phyloP scores from a whole-genome alignment of 1,140 invertebrate genomes.

The Halictus rubicundus region DNA sequence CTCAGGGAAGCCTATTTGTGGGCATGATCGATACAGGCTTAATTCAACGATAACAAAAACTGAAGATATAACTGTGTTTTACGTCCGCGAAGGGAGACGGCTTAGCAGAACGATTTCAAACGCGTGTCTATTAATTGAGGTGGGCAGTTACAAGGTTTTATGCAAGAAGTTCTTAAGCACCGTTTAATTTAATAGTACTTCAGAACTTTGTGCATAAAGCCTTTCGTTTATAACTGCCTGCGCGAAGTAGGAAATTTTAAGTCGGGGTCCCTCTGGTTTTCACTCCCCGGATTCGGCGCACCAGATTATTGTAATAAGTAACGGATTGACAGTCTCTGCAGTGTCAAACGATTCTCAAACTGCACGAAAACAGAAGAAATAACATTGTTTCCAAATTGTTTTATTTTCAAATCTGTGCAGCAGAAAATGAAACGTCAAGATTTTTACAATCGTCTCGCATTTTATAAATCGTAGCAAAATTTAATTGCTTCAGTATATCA shows the following conservation, averaged over 20 bases:
- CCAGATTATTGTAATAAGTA: not conserved
- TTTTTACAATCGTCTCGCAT: too few relatives aligned
- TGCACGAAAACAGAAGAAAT: not conserved
- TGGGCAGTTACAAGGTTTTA: constrained; percentile 63
- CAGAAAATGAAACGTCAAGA: too few relatives aligned
- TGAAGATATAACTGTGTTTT: not conserved
- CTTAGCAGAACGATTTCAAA: constrained; percentile 52
- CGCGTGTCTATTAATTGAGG: constrained; percentile 63
- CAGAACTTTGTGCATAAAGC: constrained; percentile 60
- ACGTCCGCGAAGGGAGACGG: not conserved
- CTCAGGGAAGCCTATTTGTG: not conserved
- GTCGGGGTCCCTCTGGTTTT: constrained; percentile 22
- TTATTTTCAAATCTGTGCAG: too few relatives aligned
- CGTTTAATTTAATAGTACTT: constrained; percentile 68
- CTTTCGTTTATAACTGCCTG: constrained; percentile 62
- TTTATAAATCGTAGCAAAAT: too few relatives aligned
- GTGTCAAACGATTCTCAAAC: not conserved
- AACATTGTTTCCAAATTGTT: not conserved
- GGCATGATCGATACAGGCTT: not conserved
- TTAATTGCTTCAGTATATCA: too few relatives aligned
- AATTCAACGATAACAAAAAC: not conserved
- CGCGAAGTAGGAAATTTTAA: constrained; percentile 36
- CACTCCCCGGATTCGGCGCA: not conserved
- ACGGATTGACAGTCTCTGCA: not conserved
- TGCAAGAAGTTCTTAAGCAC: constrained; percentile 64